Conservation (phyloP, 2,797 vertebrate genomes). For the Pogonophryne albipinna region DNA sequence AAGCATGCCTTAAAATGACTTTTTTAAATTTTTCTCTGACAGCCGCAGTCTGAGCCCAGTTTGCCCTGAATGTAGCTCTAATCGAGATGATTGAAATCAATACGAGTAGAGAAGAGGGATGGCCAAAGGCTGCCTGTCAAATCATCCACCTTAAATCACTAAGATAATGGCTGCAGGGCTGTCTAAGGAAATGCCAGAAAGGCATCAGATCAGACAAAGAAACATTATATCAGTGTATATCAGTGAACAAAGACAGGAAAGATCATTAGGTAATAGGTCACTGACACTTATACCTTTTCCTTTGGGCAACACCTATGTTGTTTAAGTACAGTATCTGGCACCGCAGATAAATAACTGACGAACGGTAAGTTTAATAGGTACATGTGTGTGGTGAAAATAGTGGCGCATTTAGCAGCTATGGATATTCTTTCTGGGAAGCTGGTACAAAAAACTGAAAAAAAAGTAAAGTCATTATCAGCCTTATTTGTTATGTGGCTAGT, state of each 20-base stretch:
- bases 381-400: neutral
- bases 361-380: neutral
- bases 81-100: constrained; percentile 37
- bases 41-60: constrained; percentile 24
- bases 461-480: neutral
- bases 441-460: neutral
- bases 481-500: too few species aligned
- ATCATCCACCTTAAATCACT: constrained; percentile 34
- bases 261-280: constrained; percentile 1
- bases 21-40: constrained; percentile 39
- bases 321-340: neutral
- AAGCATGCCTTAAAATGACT: constrained; percentile 33
- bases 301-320: neutral
- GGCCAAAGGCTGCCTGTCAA: constrained; percentile 14
- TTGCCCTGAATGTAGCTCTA: constrained; percentile 28
- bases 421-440: neutral
- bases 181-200: constrained; percentile 27
- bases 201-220: constrained; percentile 8
- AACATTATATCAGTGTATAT: neutral
- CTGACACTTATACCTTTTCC: constrained; percentile 4
- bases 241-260: neutral
- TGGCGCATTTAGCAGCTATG: neutral
- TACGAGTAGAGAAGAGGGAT: constrained; percentile 26
- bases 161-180: constrained; percentile 9
- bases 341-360: neutral